Evolutionary conservation across 2,113 vertebrate species (phyloP).

Genomic region (Aphelocoma coerulescens): DNA sequence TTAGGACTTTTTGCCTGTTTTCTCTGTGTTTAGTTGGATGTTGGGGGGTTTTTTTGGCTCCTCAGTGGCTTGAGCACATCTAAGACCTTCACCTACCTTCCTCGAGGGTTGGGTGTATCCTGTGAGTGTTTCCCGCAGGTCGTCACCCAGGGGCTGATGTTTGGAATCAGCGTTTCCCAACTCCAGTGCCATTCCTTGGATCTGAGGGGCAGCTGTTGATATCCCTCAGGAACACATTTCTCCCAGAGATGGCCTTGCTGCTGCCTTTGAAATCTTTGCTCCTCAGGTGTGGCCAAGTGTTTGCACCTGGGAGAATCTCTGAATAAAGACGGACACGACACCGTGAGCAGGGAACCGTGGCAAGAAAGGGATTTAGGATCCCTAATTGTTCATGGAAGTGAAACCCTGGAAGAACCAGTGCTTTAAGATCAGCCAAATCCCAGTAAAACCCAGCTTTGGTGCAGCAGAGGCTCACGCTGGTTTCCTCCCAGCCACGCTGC

Average conservation of each 20-base stretch:
- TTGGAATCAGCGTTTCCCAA: not conserved
- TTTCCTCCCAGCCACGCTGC: not conserved
- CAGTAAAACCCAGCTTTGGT: not conserved
- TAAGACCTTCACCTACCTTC: not conserved
- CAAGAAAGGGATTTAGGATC: not conserved
- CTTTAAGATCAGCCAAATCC: not conserved
- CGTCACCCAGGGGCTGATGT: not conserved
- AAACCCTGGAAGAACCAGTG: not conserved
- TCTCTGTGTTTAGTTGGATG: not conserved
- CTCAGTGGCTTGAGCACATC: not conserved
- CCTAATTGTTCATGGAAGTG: accelerated
- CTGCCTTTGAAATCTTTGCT: not conserved
- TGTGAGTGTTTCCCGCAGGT: not conserved
- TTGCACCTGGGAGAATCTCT: not conserved
- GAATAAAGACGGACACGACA: accelerated
- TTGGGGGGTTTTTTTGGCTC: accelerated
- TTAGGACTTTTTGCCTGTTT: accelerated
- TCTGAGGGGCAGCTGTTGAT: not conserved
- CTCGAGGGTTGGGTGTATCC: not conserved
- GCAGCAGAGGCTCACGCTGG: accelerated
- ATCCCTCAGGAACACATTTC: not conserved
- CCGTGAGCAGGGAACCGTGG: not conserved
- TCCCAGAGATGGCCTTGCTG: not conserved
- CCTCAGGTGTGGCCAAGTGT: not conserved
- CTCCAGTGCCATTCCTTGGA: accelerated